These are phyloP conservation scores for Nebria salina DNA, from an alignment of 2,888 invertebrate genomes.

Conservation along the genomic window DNA sequence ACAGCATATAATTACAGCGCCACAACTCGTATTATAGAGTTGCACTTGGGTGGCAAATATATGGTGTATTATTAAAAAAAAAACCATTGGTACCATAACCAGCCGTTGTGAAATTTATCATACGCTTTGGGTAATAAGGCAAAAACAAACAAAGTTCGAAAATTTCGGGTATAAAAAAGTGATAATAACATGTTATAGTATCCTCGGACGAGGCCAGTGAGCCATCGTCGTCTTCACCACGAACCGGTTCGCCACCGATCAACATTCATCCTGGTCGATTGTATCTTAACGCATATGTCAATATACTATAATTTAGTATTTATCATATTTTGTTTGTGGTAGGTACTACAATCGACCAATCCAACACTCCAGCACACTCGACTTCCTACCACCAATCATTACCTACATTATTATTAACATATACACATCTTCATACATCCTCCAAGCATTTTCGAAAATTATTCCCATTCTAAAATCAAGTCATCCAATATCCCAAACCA, in stretches of 20 bases:
- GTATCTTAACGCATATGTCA: constrained; percentile 55
- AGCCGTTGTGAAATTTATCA: constrained; percentile 43
- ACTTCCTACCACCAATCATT: background rate
- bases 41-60: constrained; percentile 36
- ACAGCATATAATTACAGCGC: constrained; percentile 11
- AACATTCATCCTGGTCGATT: constrained; percentile 52
- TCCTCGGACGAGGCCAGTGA: constrained; percentile 37
- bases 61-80: constrained; percentile 41
- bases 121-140: constrained; percentile 31
- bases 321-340: constrained; percentile 56
- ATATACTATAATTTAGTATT: constrained; percentile 54
- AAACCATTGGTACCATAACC: constrained; percentile 28
- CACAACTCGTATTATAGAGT: constrained; percentile 22
- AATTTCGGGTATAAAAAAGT: constrained; percentile 52
- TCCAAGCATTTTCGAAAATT: constrained; percentile 11
- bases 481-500: constrained; percentile 33
- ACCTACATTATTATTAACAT: constrained; percentile 49
- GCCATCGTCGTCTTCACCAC: constrained; percentile 31
- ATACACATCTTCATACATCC: constrained; percentile 49
- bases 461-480: constrained; percentile 42
- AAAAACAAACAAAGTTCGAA: constrained; percentile 38
- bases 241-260: background rate
- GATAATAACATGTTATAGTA: constrained; percentile 51
- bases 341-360: constrained; percentile 55
- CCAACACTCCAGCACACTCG: constrained; percentile 4